Evolutionary conservation across 2,113 vertebrate species (phyloP), one percentile per base, ranked within the genome.

Genomic region (Taxidea taxus): DNA sequence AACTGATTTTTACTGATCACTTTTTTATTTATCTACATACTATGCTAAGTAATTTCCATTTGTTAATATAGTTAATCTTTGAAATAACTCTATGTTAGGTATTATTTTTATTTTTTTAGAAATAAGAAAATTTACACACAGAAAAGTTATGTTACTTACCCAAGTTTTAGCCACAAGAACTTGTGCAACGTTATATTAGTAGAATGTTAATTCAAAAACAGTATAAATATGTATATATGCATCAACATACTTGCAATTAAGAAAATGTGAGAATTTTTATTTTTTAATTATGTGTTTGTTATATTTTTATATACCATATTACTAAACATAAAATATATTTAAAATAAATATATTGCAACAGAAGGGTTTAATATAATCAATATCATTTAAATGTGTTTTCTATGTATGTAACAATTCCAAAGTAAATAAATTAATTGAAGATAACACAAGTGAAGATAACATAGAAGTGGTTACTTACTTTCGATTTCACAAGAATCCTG

Each of bases 401-500:
- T 21, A 83, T n/a, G n/a, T 84, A 70, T 72, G 10, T 54, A 44
- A 70, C 49, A 91, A 54, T 37, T 54, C 77, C 51, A 83, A 27
- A 20, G 4, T 95, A 5, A 91, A 37, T 47, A 87, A 5, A 0
- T 75, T 62, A 60, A 90, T 39, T 58, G 92, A 74, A 87, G 29
- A 18, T n/a, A 88, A 16, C 23, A 56, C 6, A 96, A 51, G 34
- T 15, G 11, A 89, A 72, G 7, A 85, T 82, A 1, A 75, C 6
- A 72, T 23, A 82, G 68, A 80, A 56, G 1, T 1, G 8, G 9
- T 10, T 74, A 94, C 97, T 95, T 70, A 98, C 97, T 8, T 96
- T 31, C n/a, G 93, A 89, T 62, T 96, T 97, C 68, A 97, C 91
- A 77, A 95, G 90, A 88, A 95, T 97, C 27, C 31, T 86, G 39